These are phyloP conservation scores for Siderastrea radians DNA, from an alignment of 92 coral and sea anemone genomes.

Conservation along the genomic window DNA sequence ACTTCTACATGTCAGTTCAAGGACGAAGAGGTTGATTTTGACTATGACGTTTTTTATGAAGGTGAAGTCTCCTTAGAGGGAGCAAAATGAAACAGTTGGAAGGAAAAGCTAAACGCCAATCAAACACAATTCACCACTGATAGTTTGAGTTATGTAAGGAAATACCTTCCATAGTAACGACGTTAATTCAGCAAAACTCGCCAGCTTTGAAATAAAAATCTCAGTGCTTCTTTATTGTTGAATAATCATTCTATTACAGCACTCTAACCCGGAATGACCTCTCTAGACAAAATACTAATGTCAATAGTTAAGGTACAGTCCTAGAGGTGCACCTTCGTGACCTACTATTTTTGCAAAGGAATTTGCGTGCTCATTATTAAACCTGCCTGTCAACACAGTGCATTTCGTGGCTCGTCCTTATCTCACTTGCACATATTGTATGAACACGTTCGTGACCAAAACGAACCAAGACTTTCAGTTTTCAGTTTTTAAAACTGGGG, in stretches of 20 bases:
- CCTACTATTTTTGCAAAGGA: neutral
- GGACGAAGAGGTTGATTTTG: neutral
- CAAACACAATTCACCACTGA: neutral
- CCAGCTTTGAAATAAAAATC: neutral
- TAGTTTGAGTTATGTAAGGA: neutral
- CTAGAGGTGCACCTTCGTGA: neutral
- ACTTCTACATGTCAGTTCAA: neutral
- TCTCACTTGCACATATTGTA: neutral
- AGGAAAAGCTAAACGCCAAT: neutral
- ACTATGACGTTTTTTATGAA: neutral
- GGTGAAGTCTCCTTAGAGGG: neutral
- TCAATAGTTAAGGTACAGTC: neutral
- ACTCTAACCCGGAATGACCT: neutral
- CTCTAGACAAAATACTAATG: neutral
- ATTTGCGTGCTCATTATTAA: neutral
- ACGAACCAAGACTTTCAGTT: constrained; percentile 12
- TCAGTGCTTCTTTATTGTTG: neutral
- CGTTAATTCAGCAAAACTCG: neutral
- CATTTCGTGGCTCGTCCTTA: constrained; percentile 8
- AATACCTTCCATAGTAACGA: neutral
- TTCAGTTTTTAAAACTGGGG: constrained; percentile 3
- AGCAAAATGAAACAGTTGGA: neutral
- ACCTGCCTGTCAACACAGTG: constrained; percentile 3
- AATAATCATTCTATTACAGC: neutral
- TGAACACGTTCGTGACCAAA: constrained; percentile 2